Evolutionary conservation across 2,888 invertebrate species (phyloP), one percentile per base, ranked within the genome.

Genomic region (Leptopterna dolabrata): DNA sequence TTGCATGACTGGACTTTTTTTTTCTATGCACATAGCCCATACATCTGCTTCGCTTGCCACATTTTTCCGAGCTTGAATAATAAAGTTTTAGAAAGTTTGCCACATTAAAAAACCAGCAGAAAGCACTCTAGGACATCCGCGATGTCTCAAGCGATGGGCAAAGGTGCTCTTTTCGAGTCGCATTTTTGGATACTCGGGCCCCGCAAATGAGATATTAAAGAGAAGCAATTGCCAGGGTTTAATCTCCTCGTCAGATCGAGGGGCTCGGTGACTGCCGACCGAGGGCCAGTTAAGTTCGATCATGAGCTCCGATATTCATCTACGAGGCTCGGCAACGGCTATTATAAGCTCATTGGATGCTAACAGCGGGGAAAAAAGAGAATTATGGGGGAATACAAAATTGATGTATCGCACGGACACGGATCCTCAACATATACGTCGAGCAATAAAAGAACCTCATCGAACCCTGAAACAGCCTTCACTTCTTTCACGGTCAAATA

Each of bases 151-250:
- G 36, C 36, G 7, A 2, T 36, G 4, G 7, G 36, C 36, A 36
- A 36, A 4, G 7, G n/a, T 4, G 7, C 36, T 2, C 36, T 36
- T 36, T 2, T 36, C 36, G 2, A 36, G 36, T 7, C 36, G 36
- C 7, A 7, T 36, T 36, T 36, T 2, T 36, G 36, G 36, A 36
- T 36, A 36, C 36, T 36, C 36, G 36, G 36, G 36, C 36, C 63
- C 63, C 63, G 24, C 19, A 27, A 63, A 63, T 63, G 73, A 73
- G 73, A 73, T 73, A 73, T 73, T 63, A 73, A 73, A 73, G 73
- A 73, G 73, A 73, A 73, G 73, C 73, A 73, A 16, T 41, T 73
- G 30, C 73, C n/a, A 73, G 36, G 73, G 4, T 14, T 30, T 73
- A 36, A 73, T 73, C 73, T 41, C 19, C 16, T 41, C 73, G 73